phyloP scores from a whole-genome alignment of 2,113 vertebrate species.

The Gasterosteus aculeatus region DNA sequence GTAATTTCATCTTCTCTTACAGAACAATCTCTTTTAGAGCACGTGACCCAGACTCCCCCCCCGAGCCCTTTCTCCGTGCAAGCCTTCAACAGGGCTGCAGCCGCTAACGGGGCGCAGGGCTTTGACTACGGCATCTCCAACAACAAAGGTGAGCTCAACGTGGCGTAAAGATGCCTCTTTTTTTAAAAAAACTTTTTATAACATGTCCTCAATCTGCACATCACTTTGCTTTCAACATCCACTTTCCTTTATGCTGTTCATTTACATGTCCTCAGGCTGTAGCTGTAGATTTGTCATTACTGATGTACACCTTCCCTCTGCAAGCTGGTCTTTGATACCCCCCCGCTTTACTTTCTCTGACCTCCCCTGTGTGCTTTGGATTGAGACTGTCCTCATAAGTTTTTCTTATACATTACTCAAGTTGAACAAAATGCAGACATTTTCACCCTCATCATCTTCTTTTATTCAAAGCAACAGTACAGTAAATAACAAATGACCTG shows the following conservation, averaged over 20 bases:
- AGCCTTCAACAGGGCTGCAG: slow-evolving; percentile 90
- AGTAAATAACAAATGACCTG: background rate
- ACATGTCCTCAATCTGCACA: slow-evolving; percentile 12
- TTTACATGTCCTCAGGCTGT: background rate
- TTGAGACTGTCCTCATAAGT: background rate
- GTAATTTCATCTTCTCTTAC: slow-evolving; percentile 40
- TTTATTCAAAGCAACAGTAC: background rate
- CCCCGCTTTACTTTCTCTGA: slow-evolving; percentile 1
- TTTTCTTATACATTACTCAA: background rate
- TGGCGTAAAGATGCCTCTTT: background rate
- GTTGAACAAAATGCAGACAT: background rate
- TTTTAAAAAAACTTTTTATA: background rate
- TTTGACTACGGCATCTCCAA: slow-evolving; percentile 98
- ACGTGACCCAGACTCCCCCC: slow-evolving; percentile 93
- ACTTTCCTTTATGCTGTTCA: slow-evolving; percentile 13
- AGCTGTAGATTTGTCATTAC: background rate
- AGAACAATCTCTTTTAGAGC: slow-evolving; percentile 94
- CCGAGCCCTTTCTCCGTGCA: slow-evolving; percentile 97
- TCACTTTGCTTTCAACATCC: slow-evolving; percentile 40
- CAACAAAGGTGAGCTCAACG: slow-evolving; percentile 90
- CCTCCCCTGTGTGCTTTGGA: background rate
- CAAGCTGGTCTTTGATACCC: slow-evolving; percentile 15
- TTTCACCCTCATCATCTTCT: background rate
- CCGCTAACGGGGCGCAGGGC: slow-evolving; percentile 89
- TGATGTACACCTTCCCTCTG: slow-evolving; percentile 20